Percentiles rank a stretch among this genome's conserved stretches.
phyloP scores from a whole-genome alignment of 2,888 invertebrate genomes.

The Drosophila macrospina region DNA sequence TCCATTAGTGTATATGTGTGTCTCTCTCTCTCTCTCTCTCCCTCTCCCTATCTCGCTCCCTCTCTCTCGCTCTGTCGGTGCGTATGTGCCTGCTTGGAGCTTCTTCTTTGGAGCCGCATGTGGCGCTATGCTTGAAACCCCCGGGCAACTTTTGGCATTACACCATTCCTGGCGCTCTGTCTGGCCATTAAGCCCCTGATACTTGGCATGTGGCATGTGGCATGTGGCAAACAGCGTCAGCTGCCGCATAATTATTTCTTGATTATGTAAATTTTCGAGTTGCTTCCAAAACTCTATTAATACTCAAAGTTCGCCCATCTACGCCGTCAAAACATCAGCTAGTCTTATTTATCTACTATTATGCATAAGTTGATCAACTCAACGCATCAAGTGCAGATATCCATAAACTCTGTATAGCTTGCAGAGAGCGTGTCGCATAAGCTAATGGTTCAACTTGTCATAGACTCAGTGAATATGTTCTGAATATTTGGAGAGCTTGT shows the following conservation, averaged over 20 bases:
- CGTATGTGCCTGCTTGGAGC: slow-evolving; percentile 25
- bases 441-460: no score
- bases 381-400: slow-evolving; percentile 14
- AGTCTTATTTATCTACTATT: slow-evolving; percentile 27
- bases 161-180: slow-evolving; percentile 30
- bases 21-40: slow-evolving; percentile 1
- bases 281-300: slow-evolving; percentile 67
- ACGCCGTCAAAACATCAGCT: slow-evolving; percentile 8
- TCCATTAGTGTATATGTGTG: slow-evolving; percentile 47
- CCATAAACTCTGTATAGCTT: background rate
- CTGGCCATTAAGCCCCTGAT: slow-evolving; percentile 35
- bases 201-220: slow-evolving; percentile 25
- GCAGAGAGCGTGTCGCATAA: background rate
- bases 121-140: slow-evolving; percentile 35
- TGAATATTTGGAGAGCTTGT: no score
- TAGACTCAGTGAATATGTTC: background rate
- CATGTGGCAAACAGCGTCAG: slow-evolving; percentile 45
- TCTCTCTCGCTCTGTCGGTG: slow-evolving; percentile 2
- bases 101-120: slow-evolving; percentile 45
- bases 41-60: background rate
- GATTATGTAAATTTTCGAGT: slow-evolving; percentile 71
- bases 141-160: slow-evolving; percentile 63
- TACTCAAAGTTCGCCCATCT: slow-evolving; percentile 41
- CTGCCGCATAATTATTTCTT: slow-evolving; percentile 77
- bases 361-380: slow-evolving; percentile 31